Conservation (phyloP, 1,140 invertebrate species). For the Achatina immaculata region DNA sequence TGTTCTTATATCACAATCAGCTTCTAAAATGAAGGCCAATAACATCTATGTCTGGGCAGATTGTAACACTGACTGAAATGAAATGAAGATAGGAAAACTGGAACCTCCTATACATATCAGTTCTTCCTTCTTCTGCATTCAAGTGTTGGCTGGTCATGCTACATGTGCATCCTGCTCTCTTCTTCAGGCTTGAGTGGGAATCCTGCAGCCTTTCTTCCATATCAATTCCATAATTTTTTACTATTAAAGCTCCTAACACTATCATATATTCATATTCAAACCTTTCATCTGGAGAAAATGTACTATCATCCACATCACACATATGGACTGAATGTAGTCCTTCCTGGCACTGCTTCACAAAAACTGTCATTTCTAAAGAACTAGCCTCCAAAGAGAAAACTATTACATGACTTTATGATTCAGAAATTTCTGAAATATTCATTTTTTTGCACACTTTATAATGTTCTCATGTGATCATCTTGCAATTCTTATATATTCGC, state of each 20-base stretch:
- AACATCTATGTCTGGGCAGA: too few species aligned
- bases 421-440: too few species aligned
- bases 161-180: too few species aligned
- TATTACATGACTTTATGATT: too few species aligned
- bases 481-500: too few species aligned
- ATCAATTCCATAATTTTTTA: background rate
- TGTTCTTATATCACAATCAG: too few species aligned
- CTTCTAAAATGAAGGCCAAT: too few species aligned
- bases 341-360: slow-evolving; percentile 51
- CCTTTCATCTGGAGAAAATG: slow-evolving; percentile 57
- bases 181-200: too few species aligned
- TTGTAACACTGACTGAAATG: background rate
- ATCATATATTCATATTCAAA: slow-evolving; percentile 30
- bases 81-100: background rate
- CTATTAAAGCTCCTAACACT: background rate
- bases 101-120: background rate
- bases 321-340: slow-evolving; percentile 61
- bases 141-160: too few species aligned
- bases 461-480: too few species aligned
- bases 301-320: slow-evolving; percentile 51
- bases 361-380: background rate
- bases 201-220: background rate
- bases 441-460: too few species aligned
- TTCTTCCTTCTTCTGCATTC: background rate
- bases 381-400: too few species aligned